Evolutionary conservation across 35 echinoderm and acorn worm genomes (phyloP).

Genomic region (Holothuria glaberrima): DNA sequence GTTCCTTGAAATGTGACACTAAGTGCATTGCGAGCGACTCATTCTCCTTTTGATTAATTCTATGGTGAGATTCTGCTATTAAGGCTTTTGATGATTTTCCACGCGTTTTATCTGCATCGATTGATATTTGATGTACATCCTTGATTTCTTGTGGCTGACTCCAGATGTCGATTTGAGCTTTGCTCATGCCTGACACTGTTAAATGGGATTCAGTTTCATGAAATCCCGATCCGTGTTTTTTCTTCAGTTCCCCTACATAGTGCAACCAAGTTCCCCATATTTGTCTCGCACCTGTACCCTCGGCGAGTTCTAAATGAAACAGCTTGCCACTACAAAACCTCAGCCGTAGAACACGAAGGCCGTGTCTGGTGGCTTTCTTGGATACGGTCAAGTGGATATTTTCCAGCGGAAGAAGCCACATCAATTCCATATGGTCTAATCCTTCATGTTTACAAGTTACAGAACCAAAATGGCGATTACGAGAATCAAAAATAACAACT

Average conservation of each 20-base stretch:
- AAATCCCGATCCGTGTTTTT: conserved; percentile 29
- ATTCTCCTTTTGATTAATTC: neutral
- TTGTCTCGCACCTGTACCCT: conserved; percentile 39
- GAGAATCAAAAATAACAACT: neutral
- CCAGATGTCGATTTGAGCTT: no score
- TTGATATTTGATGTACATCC: no score
- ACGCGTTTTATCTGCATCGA: no score
- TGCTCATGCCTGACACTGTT: no score
- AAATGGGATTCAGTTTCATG: neutral
- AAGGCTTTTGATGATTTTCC: no score
- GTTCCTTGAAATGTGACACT: conserved; percentile 28
- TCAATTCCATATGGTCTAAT: conserved; percentile 36
- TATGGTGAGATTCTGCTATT: neutral
- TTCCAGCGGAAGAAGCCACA: conserved; percentile 31
- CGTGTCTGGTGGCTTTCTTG: conserved; percentile 32
- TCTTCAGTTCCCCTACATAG: conserved; percentile 48
- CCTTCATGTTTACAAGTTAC: conserved; percentile 7
- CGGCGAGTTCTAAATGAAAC: conserved; percentile 84
- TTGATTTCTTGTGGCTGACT: no score
- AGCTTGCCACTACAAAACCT: conserved; percentile 43
- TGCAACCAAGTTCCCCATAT: conserved; percentile 75
- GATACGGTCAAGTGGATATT: conserved; percentile 36
- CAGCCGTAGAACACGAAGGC: conserved; percentile 14
- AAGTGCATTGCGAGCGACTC: conserved; percentile 18
- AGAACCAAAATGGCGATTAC: neutral